Evolutionary conservation across 2,888 invertebrate genomes (phyloP), one percentile per base, ranked within the genome.

Genomic region (Eurytoma adleriae): DNA sequence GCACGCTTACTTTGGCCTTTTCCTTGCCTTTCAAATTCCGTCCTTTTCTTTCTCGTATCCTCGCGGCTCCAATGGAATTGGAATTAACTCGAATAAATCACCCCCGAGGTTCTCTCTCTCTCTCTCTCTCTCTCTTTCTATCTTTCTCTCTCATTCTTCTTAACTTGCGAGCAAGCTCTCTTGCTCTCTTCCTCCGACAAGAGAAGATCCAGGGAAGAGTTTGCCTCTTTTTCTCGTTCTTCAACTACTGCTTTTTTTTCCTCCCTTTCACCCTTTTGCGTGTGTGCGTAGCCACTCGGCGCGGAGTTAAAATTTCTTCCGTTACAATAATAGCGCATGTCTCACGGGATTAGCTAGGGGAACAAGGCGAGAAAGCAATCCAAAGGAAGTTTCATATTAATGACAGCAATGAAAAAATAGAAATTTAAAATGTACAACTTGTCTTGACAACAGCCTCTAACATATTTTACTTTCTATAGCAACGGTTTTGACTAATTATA

Each of bases 1-100:
- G 64, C n/a, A 14, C n/a, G 64, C 85, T 79, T 72, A 82, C 82
- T 83, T 66, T 83, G 81, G 81, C 80, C 77, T 71, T 73, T 82
- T 84, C 83, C 84, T 82, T 78, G 82, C 77, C 82, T 83, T 83
- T 82, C 78, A 70, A 84, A 81, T 83, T 83, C 82, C 80, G 79
- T 83, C 84, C 76, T 78, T 82, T 82, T 83, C 83, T 84, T 80
- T 81, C 83, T 82, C 68, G 81, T 79, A 83, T 73, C 86, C 86
- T 86, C 88, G 86, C 86, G 88, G 89, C 89, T 90, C 90, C 91
- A 90, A 90, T 90, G 90, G 90, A 91, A 90, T 91, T 90, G 90
- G 90, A 91, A 90, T 90, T 90, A 90, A 90, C 89, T 89, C 86
- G 86, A 89, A 89, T 89, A 89, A 89, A 89, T 89, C 89, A 89